Percentiles rank a stretch among this genome's conserved stretches.
These are phyloP conservation scores for Asobara japonica DNA, from an alignment of 1,140 invertebrate species.

Conservation along the genomic window DNA sequence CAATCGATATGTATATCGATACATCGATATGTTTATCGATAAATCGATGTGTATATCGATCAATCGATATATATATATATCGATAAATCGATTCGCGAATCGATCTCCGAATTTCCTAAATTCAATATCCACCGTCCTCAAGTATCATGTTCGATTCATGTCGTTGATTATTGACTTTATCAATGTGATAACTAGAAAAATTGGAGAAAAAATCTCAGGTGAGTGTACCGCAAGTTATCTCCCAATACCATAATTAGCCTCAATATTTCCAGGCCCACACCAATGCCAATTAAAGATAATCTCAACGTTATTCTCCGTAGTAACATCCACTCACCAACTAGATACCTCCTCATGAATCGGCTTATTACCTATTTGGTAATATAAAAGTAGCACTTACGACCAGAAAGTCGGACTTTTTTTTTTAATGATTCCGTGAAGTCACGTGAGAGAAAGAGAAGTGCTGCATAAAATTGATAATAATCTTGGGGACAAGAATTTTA, in stretches of 20 bases:
- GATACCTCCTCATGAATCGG: not conserved
- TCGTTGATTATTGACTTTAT: not conserved
- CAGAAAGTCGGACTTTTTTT: not conserved
- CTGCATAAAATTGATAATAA: constrained; percentile 16
- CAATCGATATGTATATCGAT: too few relatives aligned
- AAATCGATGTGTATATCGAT: too few relatives aligned
- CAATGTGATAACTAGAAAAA: not conserved
- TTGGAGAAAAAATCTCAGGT: constrained; percentile 14
- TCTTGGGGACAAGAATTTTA: not conserved
- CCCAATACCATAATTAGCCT: constrained; percentile 28
- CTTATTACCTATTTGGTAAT: constrained; percentile 9
- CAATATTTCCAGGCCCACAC: constrained; percentile 31
- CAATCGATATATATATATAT: too few relatives aligned
- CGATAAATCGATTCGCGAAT: too few relatives aligned
- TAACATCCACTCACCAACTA: not conserved
- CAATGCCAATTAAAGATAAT: constrained; percentile 36
- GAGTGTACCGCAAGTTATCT: constrained; percentile 18
- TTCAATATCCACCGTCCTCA: not conserved
- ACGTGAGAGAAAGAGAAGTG: not conserved
- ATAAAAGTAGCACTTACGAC: not conserved
- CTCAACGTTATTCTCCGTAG: not conserved
- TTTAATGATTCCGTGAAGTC: not conserved
- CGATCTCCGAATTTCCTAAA: too few relatives aligned
- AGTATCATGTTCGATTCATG: too few relatives aligned
- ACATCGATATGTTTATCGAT: too few relatives aligned